Evolutionary conservation across 1,140 invertebrate genomes (phyloP), one percentile per base, ranked within the genome.

Genomic region (Platyura marginata): DNA sequence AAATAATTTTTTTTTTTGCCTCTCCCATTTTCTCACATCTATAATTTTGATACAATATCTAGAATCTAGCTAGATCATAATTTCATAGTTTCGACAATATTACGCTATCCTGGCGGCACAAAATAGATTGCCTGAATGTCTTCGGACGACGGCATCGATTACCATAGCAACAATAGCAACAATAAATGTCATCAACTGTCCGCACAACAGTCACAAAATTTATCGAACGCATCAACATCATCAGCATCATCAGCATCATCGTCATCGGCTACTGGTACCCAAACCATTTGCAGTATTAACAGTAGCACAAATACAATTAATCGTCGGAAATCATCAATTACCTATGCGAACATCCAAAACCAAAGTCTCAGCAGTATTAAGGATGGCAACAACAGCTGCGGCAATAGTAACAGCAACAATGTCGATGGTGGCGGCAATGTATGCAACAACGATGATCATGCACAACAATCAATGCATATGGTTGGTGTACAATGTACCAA

Each of bases 121-220:
- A 37, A 8, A 11, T 3, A 42, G 19, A 33, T 33, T n/a, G 21
- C 11, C 41, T 32, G 41, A 6, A 42, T 42, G 41, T 42, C 41
- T 33, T 33, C 41, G 15, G 41, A 42, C 21, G 41, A 42, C 32
- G 41, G 41, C 3, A 42, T 33, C 21, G 22, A 32, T 9, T 42
- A 42, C 25, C 41, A 42, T 19, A 32, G 18, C 25, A 29, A 29
- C 13, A 8, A 8, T 8, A 29, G 13, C 25, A 32, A 32, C 25
- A 29, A 29, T 29, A 8, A 8, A 29, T 8, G 13, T 13, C 25
- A 29, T 29, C 25, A 29, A 29, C 6, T 29, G 6, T 13, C 25
- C 6, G 25, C 25, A 8, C 25, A 29, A 29, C 25, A 29, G 13
- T 13, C 6, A 29, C 25, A 29, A 8, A 29, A 29, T 29, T 13